These are phyloP conservation scores for Todiramphus chloris DNA, from an alignment of 2,113 vertebrate genomes.

Conservation along the genomic window DNA sequence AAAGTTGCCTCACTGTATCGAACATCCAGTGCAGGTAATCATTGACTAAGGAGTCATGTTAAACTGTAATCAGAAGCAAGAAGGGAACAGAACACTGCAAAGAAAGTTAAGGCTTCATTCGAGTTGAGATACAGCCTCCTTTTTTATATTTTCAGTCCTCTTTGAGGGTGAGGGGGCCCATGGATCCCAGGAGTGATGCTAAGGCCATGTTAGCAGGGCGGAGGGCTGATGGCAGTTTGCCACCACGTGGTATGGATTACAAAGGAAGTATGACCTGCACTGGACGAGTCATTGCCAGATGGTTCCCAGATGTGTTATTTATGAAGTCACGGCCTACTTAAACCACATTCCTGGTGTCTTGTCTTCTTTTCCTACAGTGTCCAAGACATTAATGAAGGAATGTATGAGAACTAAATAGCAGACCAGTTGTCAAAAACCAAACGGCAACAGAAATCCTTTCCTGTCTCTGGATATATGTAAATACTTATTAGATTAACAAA, in stretches of 20 bases:
- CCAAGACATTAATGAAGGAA: constrained; percentile 66
- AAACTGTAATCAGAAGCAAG: neutral
- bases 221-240: constrained; percentile 61
- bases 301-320: constrained; percentile 71
- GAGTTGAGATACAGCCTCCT: neutral
- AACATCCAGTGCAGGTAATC: neutral
- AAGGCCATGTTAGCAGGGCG: constrained; percentile 28
- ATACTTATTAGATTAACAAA: constrained; percentile 48
- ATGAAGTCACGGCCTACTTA: constrained; percentile 68
- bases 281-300: constrained; percentile 61
- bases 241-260: constrained; percentile 64
- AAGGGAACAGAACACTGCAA: neutral
- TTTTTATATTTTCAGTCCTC: neutral
- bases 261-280: constrained; percentile 60
- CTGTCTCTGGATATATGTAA: constrained; percentile 52
- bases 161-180: neutral
- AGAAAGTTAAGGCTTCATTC: neutral
- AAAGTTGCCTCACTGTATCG: neutral
- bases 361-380: constrained; percentile 63
- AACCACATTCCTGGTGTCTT: constrained; percentile 66
- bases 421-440: constrained; percentile 65
- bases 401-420: constrained; percentile 68
- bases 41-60: neutral
- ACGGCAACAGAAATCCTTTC: constrained; percentile 45
- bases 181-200: constrained; percentile 10